A percentile compares a stretch with the other conserved stretches of the same genome.
Evolutionary conservation across 2,797 vertebrate genomes (phyloP).

Genomic region (Sparidentex hasta): DNA sequence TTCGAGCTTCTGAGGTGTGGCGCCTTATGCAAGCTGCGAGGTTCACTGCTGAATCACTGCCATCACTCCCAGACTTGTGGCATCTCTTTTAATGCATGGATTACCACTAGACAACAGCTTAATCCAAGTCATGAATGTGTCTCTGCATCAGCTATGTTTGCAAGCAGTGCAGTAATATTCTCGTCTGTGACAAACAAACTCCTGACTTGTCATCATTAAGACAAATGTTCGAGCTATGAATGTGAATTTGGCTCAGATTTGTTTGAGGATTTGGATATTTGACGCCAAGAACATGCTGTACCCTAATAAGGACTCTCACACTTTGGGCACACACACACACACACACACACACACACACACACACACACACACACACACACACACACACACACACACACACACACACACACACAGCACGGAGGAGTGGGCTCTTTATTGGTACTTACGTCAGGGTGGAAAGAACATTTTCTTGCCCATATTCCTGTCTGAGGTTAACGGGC

Average conservation of each 20-base stretch:
- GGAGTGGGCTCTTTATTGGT: constrained; percentile 76
- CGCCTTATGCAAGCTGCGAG: neutral
- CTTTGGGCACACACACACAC: constrained; percentile 34
- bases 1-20: neutral
- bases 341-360: constrained; percentile 35
- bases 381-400: constrained; percentile 25
- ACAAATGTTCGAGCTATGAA: constrained; percentile 4
- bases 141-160: constrained; percentile 3
- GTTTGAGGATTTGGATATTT: constrained; percentile 14
- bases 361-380: constrained; percentile 43
- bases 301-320: constrained; percentile 66
- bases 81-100: constrained; percentile 14
- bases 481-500: constrained; percentile 79
- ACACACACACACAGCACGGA: constrained; percentile 42
- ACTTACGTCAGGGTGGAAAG: constrained; percentile 83
- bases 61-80: neutral
- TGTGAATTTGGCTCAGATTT: constrained; percentile 36
- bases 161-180: neutral
- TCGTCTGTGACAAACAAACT: neutral
- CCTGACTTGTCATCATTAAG: constrained; percentile 3
- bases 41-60: neutral
- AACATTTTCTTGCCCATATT: constrained; percentile 80
- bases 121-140: neutral
- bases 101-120: neutral
- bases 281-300: constrained; percentile 76